Percentiles rank a stretch among this genome's conserved stretches.
phyloP scores from a whole-genome alignment of 2,113 vertebrate genomes.

The Oreamnos americanus region DNA sequence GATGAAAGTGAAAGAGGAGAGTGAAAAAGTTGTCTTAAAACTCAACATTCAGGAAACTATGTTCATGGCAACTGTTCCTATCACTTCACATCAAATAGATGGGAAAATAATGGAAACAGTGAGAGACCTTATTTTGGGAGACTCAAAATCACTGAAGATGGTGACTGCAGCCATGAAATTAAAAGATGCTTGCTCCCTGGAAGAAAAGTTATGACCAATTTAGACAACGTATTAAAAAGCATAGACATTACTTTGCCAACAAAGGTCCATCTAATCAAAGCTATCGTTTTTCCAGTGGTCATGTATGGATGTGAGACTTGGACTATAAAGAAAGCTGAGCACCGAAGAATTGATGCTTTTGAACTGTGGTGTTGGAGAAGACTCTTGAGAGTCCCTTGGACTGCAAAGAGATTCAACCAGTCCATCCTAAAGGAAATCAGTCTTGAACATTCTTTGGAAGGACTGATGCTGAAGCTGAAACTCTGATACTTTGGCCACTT shows the following conservation, averaged over 20 bases:
- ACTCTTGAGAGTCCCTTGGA: neutral
- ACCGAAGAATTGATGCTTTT: neutral
- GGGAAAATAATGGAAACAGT: neutral
- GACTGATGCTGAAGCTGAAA: neutral
- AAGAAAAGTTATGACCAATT: neutral
- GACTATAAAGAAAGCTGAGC: neutral
- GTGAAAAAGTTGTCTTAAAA: neutral
- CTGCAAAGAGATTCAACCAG: neutral
- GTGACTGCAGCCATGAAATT: neutral
- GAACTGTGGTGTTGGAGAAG: neutral
- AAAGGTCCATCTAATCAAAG: neutral
- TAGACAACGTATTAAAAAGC: neutral
- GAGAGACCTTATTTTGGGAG: neutral
- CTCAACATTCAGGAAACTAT: neutral
- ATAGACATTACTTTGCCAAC: neutral
- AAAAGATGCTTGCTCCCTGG: neutral
- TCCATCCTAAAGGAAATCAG: neutral
- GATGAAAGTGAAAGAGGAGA: neutral
- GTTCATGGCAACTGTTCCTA: neutral
- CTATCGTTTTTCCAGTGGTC: accelerated
- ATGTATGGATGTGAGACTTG: neutral
- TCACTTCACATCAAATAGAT: neutral
- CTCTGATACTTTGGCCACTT: neutral
- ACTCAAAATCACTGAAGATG: neutral
- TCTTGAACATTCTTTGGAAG: neutral